phyloP scores from a whole-genome alignment of 2,113 vertebrate genomes.

The Chlamydotis undulata region DNA sequence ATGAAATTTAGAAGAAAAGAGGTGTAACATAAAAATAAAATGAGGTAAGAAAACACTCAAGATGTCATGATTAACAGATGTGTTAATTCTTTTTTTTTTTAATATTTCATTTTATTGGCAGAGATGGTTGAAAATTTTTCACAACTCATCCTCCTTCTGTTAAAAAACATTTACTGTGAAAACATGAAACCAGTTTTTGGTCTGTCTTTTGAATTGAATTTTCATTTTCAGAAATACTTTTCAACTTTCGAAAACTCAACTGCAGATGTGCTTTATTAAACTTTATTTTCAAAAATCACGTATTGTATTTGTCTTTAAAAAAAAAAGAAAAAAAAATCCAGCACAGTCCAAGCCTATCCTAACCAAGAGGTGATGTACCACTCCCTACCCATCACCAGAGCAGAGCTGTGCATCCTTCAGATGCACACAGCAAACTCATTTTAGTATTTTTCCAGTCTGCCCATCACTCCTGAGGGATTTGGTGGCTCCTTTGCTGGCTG shows the following conservation, averaged over 20 bases:
- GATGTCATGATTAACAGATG: slow-evolving; percentile 15
- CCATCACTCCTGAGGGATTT: neutral
- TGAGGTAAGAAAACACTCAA: neutral
- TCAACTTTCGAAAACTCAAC: neutral
- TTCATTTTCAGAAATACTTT: slow-evolving; percentile 8
- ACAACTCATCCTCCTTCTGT: neutral
- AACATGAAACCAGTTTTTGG: neutral
- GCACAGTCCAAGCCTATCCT: neutral
- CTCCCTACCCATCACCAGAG: neutral
- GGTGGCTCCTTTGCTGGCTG: neutral
- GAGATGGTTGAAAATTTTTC: neutral
- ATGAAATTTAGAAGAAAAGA: slow-evolving; percentile 11
- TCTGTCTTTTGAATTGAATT: neutral
- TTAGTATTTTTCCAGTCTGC: neutral
- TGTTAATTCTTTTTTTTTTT: neutral
- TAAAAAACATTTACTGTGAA: neutral
- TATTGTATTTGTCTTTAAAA: neutral
- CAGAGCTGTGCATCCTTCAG: neutral
- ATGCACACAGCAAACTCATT: neutral
- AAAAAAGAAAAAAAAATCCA: too few species aligned
- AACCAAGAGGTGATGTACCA: too few species aligned
- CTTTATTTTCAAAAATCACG: neutral
- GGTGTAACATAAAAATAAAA: neutral
- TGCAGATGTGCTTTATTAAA: neutral
- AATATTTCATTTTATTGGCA: slow-evolving; percentile 14